Evolutionary conservation across 2,797 vertebrate species (phyloP), one percentile per base, ranked within the genome.

Genomic region (Erpetoichthys calabaricus): DNA sequence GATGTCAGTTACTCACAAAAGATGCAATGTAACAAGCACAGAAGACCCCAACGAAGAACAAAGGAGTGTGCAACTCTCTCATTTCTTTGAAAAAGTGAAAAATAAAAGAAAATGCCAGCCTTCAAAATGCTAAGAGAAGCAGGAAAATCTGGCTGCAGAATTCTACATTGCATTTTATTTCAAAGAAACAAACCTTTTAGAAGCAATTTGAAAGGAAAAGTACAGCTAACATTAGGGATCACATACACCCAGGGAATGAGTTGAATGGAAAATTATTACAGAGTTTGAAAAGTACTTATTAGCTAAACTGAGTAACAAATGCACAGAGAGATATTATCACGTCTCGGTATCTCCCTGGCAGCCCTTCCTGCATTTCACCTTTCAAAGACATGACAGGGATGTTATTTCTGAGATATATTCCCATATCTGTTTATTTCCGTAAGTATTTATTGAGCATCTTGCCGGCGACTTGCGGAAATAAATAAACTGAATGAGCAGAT

Each of bases 401-500:
- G 82, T 86, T 86, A 89, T 89, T 89, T 88, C 81, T 69, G 80
- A 83, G 83, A 87, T 83, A 80, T 83, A 86, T 84, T 82, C 76
- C 73, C 73, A 80, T 81, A 82, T 82, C 76, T 82, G 75, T 82
- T 84, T 80, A 82, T 84, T 84, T 81, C 70, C 70, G 77, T 65
- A n/a, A 74, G 80, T 91, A 89, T 92, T 91, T 89, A 89, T 88
- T 89, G 86, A 88, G 78, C 71, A 73, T 83, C 81, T 82, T 80
- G 80, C 80, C 73, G 79, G 71, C 76, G 80, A 78, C 72, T 76
- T 83, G 74, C 84, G 83, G 88, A 90, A 86, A 89, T 91, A 93
- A 92, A 93, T 90, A 91, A 91, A 84, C 86, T 87, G 88, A 88
- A 87, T 92, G 92, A 90, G 83, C 82, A 91, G 86, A 92, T 89